These are phyloP conservation scores for Ceryle rudis DNA, from an alignment of 2,797 vertebrate species.

Conservation along the genomic window DNA sequence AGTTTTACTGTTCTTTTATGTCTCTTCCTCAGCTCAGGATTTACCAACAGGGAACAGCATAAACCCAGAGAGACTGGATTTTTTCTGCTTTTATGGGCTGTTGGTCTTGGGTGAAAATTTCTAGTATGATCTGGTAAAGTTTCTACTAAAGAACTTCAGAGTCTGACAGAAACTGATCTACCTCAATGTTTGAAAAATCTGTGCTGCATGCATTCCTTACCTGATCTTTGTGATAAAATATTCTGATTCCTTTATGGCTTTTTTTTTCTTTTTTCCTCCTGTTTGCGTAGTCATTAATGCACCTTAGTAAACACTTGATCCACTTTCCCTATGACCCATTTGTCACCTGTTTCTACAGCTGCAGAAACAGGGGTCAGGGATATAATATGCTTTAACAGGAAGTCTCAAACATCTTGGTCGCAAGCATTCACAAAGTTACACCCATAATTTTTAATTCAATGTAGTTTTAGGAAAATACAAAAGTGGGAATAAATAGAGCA, in stretches of 20 bases:
- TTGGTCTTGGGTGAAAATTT: not conserved
- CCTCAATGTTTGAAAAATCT: not conserved
- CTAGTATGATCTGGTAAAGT: not conserved
- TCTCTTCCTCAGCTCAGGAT: not conserved
- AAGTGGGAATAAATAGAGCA: constrained; percentile 9
- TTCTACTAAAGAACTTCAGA: not conserved
- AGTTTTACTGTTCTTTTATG: not conserved
- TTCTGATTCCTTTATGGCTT: not conserved
- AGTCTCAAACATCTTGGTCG: constrained; percentile 8
- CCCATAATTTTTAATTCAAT: constrained; percentile 23
- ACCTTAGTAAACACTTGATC: constrained; percentile 8
- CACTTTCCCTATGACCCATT: constrained; percentile 1
- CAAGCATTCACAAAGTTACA: constrained; percentile 15
- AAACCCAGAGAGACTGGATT: not conserved
- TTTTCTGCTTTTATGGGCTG: not conserved
- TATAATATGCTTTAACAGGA: constrained; percentile 32
- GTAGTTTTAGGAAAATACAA: not conserved
- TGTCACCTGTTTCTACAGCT: constrained; percentile 57
- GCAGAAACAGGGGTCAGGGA: not conserved
- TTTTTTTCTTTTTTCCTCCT: not conserved
- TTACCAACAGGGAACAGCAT: not conserved
- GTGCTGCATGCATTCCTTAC: not conserved
- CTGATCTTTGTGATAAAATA: not conserved
- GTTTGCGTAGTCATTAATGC: constrained; percentile 13
- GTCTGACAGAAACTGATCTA: not conserved